These are phyloP conservation scores for Microtus montanus DNA, from an alignment of 2,113 vertebrate species.

Conservation along the genomic window DNA sequence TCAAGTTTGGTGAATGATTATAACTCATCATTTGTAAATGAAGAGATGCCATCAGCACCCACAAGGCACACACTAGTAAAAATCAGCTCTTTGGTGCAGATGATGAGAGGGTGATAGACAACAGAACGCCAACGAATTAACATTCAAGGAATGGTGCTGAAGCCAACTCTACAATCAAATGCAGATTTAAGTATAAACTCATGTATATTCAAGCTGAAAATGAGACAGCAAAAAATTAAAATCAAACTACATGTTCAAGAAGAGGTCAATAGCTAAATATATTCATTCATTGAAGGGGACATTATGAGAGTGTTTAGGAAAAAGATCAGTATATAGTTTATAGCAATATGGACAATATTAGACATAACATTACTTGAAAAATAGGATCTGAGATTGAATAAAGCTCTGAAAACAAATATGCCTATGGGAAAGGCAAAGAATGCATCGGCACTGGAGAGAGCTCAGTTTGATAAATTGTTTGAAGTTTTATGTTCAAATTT, in stretches of 20 bases:
- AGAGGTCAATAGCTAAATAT: not conserved
- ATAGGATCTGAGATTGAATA: not conserved
- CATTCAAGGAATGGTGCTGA: not conserved
- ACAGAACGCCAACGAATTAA: not conserved
- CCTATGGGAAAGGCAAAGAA: not conserved
- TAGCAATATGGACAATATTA: not conserved
- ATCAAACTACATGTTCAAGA: not conserved
- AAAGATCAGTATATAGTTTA: not conserved
- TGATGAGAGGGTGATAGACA: not conserved
- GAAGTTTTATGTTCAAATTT: not conserved
- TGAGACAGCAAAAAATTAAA: not conserved
- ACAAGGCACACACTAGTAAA: not conserved
- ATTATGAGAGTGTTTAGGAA: constrained; percentile 15
- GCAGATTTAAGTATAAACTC: not conserved
- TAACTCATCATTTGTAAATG: not conserved
- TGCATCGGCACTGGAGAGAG: not conserved
- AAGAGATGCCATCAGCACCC: not conserved
- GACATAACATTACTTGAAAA: not conserved
- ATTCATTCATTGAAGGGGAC: not conserved
- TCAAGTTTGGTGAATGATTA: not conserved
- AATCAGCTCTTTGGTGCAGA: not conserved
- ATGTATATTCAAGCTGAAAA: not conserved
- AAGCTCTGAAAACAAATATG: not conserved
- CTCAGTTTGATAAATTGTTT: not conserved
- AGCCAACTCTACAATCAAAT: not conserved